A percentile compares a stretch with the other conserved stretches of the same genome.
These are phyloP conservation scores for Avahi laniger DNA, from an alignment of 2,797 vertebrate species.

Conservation along the genomic window DNA sequence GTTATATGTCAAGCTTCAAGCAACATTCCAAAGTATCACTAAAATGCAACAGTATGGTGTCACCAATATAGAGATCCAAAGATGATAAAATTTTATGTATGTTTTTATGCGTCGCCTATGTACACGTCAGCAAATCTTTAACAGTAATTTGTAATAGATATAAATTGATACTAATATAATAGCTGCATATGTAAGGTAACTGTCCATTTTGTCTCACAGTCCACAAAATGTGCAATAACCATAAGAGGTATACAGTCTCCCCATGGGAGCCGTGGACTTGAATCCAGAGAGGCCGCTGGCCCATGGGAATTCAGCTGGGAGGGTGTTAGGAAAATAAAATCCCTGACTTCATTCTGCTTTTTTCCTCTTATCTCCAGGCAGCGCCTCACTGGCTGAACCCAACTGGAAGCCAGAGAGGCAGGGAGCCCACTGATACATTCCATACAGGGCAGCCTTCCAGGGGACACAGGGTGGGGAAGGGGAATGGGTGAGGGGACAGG, in stretches of 20 bases:
- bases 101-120: constrained; percentile 77
- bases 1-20: constrained; percentile 68
- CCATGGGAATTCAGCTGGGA: background rate
- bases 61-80: constrained; percentile 13
- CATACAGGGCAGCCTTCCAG: background rate
- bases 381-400: background rate
- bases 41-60: constrained; percentile 33
- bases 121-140: constrained; percentile 82
- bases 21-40: constrained; percentile 57
- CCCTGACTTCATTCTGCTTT: background rate
- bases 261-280: background rate
- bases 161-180: constrained; percentile 80
- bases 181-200: constrained; percentile 67
- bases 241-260: background rate
- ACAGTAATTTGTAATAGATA: constrained; percentile 74
- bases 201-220: constrained; percentile 64
- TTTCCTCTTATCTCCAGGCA: background rate
- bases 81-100: constrained; percentile 79
- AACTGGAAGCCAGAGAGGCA: background rate
- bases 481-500: background rate
- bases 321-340: background rate
- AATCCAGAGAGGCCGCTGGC: background rate
- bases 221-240: constrained; percentile 64
- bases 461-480: background rate
- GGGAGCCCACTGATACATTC: background rate